Evolutionary conservation across 2,888 invertebrate genomes (phyloP), one percentile per base, ranked within the genome.

Genomic region (Octodonta nipae): DNA sequence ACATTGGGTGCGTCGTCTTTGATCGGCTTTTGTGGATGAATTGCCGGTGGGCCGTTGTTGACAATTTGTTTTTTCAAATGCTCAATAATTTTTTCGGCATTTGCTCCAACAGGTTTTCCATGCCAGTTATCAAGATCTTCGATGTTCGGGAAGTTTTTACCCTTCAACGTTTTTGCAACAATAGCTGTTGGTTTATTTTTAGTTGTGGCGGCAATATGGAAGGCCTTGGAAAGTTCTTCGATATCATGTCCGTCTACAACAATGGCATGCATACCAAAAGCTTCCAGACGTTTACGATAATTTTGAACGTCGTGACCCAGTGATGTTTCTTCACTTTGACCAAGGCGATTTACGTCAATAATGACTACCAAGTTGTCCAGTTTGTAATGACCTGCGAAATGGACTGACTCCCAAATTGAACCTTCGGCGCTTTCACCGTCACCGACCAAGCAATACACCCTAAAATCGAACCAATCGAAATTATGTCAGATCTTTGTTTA

Each of bases 391-490:
- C 87, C 82, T 28, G 92, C 87, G 66, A 99, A 99, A 53, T 91
- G 80, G 39, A 95, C 68, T 0, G 93, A 91, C 66, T 96, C 95
- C 95, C 95, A 96, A 43, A 96, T 74, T 28, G 92, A 92, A 36
- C 98, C 98, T 67, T 98, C 98, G 0, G 96, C 93, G 33, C 89
- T 84, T 66, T 98, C 98, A 4, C 98, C 98, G 66, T 98, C 98
- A 7, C 98, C 98, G 36, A 99, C 75, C 46, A 99, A 55, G 55
- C 93, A 93, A 65, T 83, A 98, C 2, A 91, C 91, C 51, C 96
- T 88, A 61, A 5, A 59, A 55, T 35, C 11, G n/a, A n/a, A n/a
- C n/a, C n/a, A n/a, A n/a, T n/a, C n/a, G n/a, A n/a, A 28, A 13
- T 4, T 14, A 30, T n/a, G n/a, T 6, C 7, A 7, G 20, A 20